Base-by-base conservation (phyloP, 2,113 vertebrate genomes). In the Laterallus jamaicensis region DNA sequence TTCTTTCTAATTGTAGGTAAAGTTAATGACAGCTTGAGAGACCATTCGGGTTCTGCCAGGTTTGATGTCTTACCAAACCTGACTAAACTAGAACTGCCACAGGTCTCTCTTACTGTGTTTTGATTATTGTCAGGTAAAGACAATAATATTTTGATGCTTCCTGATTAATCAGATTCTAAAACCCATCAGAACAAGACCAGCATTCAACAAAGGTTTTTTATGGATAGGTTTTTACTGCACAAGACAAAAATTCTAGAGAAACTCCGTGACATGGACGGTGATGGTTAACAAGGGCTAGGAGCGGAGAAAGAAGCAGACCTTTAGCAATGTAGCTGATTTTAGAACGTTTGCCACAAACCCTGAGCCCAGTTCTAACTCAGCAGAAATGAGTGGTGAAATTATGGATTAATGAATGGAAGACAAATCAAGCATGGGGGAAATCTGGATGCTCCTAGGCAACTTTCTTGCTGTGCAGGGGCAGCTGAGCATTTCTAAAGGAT, bases 381-480 rank as follows among this genome's bases (percentile, higher is more conserved):
- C 35, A 77, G 76, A 97, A 96, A 92, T 71, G 71, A 74, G 71
- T 58, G 82, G 59, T 96, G 68, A 93, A 94, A 78, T 94, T 74
- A 52, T 50, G 71, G 52, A 62, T 81, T 87, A 95, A 83, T 70
- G 87, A 85, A 73, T n/a, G 29, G 63, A 90, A 93, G 82, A 82
- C 39, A 82, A 93, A 93, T 88, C 37, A 88, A 86, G 37, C 63
- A 52, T 28, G 16, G 75, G 60, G 42, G n/a, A 76, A 93, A 80
- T 77, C 2, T 93, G 75, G 40, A 86, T 22, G 24, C 32, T 88
- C 42, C 68, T 80, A 50, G 35, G 42, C 93, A 88, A 54, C 31
- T 47, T 76, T 39, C 15, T 31, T 64, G 22, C 26, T 90, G 60
- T 93, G 37, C 31, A 79, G 37, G 70, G 47, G 50, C 54, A 69